Base-by-base conservation (phyloP, 2,888 invertebrate species). In the Acleris cristana region DNA sequence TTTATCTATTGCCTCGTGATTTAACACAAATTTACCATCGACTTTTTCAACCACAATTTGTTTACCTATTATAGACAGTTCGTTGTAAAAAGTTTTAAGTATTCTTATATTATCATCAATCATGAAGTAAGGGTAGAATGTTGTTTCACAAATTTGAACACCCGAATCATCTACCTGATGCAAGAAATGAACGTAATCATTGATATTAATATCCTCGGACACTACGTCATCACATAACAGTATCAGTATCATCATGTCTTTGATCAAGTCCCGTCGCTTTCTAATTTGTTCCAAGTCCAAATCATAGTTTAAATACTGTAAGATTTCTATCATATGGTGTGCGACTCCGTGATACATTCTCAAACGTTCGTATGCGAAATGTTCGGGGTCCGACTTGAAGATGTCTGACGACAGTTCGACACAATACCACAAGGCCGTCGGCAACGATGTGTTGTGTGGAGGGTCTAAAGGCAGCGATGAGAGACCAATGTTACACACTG, bases 391-490 rank as follows among this genome's bases (percentile, higher is more conserved):
- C 45, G 80, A 44, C 76, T 83, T 81, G 60, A 82, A 83, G 64
- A 83, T 72, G 59, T 61, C 60, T 2, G 83, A 76, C 1, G 82
- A 82, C 21, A 82, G 23, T 60, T 82, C 82, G 26, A 81, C 74
- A 64, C 81, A 81, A 71, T 83, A 83, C 83, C 83, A 83, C 64
- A 83, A 69, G 5, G 83, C 82, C 65, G 80, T 76, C 8, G 66
- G 74, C 62, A 83, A 64, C 4, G 77, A 74, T 3, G 74, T 74
- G 0, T 72, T 73, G 52, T 71, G 62, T 69, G 71, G 71, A 65
- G 83, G 83, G 68, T 83, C 82, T 40, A 83, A 64, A n/a, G 83
- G 82, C 64, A 82, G 70, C 2, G 80, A 80, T 21, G 82, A 77
- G n/a, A 83, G 69, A 5, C 77, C 82, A 64, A 83, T 78, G 64